phyloP scores from a whole-genome alignment of 2,797 vertebrate species.

The Clarias fuscus region DNA sequence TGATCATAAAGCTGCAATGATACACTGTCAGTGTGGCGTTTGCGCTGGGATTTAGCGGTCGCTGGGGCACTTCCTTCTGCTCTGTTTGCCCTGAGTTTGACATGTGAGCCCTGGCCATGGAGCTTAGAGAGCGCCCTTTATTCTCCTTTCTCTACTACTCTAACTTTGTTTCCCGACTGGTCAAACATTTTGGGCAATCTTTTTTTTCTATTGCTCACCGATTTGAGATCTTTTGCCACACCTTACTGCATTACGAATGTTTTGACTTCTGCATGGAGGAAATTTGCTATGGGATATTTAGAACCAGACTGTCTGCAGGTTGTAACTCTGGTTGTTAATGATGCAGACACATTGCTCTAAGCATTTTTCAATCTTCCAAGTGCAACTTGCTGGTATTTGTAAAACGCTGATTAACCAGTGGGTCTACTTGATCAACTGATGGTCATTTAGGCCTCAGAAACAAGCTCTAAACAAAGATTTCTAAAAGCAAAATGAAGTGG shows the following conservation, averaged over 20 bases:
- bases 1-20: slow-evolving; percentile 65
- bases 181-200: slow-evolving; percentile 38
- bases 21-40: slow-evolving; percentile 60
- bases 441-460: background rate
- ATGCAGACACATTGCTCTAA: slow-evolving; percentile 68
- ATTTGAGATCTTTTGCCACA: background rate
- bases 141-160: slow-evolving; percentile 8
- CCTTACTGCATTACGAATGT: slow-evolving; percentile 14
- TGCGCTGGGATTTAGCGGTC: slow-evolving; percentile 60
- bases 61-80: slow-evolving; percentile 44
- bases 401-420: background rate
- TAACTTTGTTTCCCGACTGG: slow-evolving; percentile 21
- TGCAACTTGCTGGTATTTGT: background rate
- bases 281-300: slow-evolving; percentile 58
- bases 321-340: slow-evolving; percentile 77
- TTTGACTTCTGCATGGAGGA: slow-evolving; percentile 13
- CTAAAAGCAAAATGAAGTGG: background rate
- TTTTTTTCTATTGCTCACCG: slow-evolving; percentile 35
- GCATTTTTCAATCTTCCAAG: background rate
- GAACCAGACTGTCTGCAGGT: slow-evolving; percentile 36
- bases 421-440: too few relatives aligned
- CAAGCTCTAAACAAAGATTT: background rate
- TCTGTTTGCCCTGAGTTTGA: slow-evolving; percentile 22
- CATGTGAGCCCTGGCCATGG: slow-evolving; percentile 41
- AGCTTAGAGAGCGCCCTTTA: background rate